Conservation (phyloP, 1,140 invertebrate species). For the Muscidifurax raptorellus region DNA sequence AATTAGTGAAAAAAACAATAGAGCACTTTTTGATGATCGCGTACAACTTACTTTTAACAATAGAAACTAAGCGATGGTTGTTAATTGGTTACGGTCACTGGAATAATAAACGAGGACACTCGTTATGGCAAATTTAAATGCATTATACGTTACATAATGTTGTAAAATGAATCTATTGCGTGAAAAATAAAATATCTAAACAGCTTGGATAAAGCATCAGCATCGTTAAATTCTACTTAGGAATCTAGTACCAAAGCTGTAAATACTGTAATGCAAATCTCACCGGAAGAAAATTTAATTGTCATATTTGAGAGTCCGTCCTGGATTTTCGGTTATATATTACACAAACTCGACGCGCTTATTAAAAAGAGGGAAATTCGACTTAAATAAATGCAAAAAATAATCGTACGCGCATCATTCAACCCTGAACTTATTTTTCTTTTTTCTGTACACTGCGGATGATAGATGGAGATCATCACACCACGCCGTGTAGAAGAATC, state of each 20-base stretch:
- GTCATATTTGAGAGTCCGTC: not conserved
- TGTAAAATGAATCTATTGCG: not conserved
- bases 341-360: not conserved
- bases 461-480: no score
- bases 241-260: not conserved
- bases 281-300: not conserved
- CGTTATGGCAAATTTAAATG: not conserved
- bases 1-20: conserved; percentile 1
- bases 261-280: not conserved
- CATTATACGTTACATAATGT: not conserved
- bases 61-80: conserved; percentile 6
- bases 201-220: no score
- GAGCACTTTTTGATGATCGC: not conserved
- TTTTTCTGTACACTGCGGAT: not conserved
- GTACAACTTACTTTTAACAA: not conserved
- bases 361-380: no score
- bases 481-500: no score
- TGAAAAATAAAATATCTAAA: no score
- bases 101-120: not conserved
- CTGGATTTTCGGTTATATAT: not conserved
- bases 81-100: not conserved
- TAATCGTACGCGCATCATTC: not conserved
- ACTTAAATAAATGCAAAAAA: not conserved
- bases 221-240: not conserved
- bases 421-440: not conserved